Evolutionary conservation across 2,113 vertebrate genomes (phyloP), one percentile per base, ranked within the genome.

Genomic region (Cepphus grylle): DNA sequence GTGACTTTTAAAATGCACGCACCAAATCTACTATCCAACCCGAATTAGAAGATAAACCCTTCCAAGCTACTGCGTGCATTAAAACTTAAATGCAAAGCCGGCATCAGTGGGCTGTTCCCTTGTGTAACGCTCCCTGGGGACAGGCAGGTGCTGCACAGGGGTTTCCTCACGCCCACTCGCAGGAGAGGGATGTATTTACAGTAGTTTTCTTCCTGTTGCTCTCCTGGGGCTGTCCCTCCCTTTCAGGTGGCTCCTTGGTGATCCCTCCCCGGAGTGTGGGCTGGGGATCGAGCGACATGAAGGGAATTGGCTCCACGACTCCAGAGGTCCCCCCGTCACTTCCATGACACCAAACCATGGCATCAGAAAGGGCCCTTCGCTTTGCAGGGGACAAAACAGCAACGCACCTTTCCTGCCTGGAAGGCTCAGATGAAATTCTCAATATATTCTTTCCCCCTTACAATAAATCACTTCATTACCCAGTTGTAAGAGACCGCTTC

Each of bases 121-220:
- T 4, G 88, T 23, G 47, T 3, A 3, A 1, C 2, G 16, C 4
- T 25, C 63, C 26, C 63, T 25, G 63, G 38, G 50, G 52, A 45
- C 6, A 49, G 73, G 18, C 3, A 12, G 3, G 1, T 12, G 10
- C 67, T 29, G 14, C 6, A 40, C 0, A 5, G 42, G 67, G 27
- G 71, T 14, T 11, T 27, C 90, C 81, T 34, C 0, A 0, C 1
- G 16, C 20, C 59, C 76, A 32, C 30, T 2, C 12, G 61, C 73
- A 30, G 83, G 34, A 17, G 19, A 4, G 2, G 12, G 20, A 34
- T 26, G 23, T 26, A 40, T 86, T 86, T 78, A 78, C 69, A 95
- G 63, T 25, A 23, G 21, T 29, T 43, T 49, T 59, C 50, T 25
- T 59, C 63, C 69, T 50, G 55, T 15, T 55, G 73, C 27, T 70